Evolutionary conservation across 2,113 vertebrate species (phyloP), one percentile per base, ranked within the genome.

Genomic region (Callionymus lyra): DNA sequence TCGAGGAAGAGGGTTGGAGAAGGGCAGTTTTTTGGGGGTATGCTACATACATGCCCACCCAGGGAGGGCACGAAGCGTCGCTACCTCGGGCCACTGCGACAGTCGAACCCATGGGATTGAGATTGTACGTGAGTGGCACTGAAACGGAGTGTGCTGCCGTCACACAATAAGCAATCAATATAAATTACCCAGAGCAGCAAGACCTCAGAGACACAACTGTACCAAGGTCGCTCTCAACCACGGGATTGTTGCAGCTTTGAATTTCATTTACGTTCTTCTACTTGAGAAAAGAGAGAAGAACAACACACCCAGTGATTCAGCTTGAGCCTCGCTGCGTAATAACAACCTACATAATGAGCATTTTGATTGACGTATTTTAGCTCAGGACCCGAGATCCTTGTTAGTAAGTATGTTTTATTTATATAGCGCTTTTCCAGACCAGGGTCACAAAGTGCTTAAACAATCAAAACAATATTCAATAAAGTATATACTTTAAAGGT

Each of bases 81-180:
- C 55, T 45, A 50, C n/a, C 35, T 15, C 8, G 8, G 4, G 13
- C 36, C 12, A 5, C 14, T 6, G 2, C 36, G 2, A 38, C 36
- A 10, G 6, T 36, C 5, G n/a, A 36, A 14, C 4, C 21, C 21
- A 5, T 27, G 8, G 21, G 8, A 27, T 4, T 27, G 21, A 27
- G 21, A 27, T 27, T 27, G 21, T 27, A 27, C 8, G 21, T 27
- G 34, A 36, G 34, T 10, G 12, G 34, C 11, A 14, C 14, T 16
- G 14, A 54, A 74, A 63, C 47, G 64, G 68, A 76, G 77, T 65
- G 68, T 63, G 65, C 72, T 56, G 70, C 76, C 71, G 77, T 74
- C 77, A 78, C 72, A 80, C 77, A 80, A 80, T 80, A 74, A 82
- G 74, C 74, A 80, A 80, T 82, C 77, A 80, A 80, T 80, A 81